phyloP scores from a whole-genome alignment of 2,797 vertebrate genomes.

The Acanthis flammea region DNA sequence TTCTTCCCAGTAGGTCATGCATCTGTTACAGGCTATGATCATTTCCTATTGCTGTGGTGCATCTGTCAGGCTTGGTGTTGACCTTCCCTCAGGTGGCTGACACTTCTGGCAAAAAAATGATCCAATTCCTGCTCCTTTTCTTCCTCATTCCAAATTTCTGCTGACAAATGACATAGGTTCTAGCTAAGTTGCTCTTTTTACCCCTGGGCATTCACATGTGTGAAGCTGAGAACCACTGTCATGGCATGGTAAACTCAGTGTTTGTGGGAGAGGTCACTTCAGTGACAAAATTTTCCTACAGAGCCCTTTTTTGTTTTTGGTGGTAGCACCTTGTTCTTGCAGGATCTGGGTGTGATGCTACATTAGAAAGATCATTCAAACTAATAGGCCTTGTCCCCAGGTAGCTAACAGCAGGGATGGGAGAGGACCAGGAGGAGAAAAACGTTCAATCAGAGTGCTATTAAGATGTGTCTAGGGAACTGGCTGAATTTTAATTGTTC shows the following conservation, averaged over 20 bases:
- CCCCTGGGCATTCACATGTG: neutral
- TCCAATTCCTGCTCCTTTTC: neutral
- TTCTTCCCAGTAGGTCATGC: neutral
- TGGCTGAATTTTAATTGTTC: constrained; percentile 35
- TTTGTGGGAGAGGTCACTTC: neutral
- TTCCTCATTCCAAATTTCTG: neutral
- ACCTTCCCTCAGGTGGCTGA: neutral
- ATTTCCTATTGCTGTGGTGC: neutral
- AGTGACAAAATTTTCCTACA: neutral
- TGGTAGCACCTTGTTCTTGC: neutral
- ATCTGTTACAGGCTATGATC: neutral
- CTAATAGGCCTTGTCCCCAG: neutral
- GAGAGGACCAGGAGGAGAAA: neutral
- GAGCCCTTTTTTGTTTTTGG: neutral
- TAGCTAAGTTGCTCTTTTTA: neutral
- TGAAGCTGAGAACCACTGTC: neutral
- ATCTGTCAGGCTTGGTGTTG: neutral
- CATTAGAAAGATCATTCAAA: neutral
- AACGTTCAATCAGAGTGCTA: neutral
- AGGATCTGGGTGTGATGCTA: neutral
- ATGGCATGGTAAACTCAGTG: neutral
- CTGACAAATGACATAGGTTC: neutral
- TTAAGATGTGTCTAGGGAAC: neutral
- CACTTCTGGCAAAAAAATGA: neutral
- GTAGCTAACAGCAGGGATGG: neutral